Conservation (phyloP, 2,888 invertebrate genomes). For the Pilophorus perplexus region DNA sequence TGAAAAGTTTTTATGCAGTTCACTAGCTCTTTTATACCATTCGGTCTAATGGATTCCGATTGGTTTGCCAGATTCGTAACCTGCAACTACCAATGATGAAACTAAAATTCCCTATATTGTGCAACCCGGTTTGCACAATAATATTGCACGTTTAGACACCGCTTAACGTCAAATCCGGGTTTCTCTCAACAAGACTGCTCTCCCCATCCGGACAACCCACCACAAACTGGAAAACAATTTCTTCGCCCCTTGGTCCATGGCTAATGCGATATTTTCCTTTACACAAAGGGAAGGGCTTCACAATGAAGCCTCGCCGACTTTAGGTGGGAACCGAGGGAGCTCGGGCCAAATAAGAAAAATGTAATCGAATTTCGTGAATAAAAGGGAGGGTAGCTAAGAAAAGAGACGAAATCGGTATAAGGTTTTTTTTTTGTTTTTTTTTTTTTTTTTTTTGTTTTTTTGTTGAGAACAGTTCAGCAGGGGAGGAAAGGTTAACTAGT, state of each 20-base stretch:
- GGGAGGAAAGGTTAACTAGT: constrained; percentile 15
- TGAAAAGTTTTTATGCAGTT: no score
- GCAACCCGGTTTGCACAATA: no score
- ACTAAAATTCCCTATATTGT: no score
- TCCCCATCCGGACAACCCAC: no score
- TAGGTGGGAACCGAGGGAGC: neutral
- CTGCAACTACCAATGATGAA: no score
- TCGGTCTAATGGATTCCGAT: no score
- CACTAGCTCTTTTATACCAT: no score
- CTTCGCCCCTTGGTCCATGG: constrained; percentile 8
- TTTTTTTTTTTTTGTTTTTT: no score
- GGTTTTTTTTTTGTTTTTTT: no score
- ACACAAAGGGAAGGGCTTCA: neutral
- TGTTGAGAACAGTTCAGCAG: no score
- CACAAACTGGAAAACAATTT: constrained; percentile 20
- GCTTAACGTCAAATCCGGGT: neutral
- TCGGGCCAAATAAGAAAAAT: neutral
- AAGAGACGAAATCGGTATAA: neutral
- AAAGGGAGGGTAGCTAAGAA: neutral
- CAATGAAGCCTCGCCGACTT: neutral
- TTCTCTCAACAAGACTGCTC: neutral
- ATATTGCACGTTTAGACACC: no score
- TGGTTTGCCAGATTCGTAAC: no score
- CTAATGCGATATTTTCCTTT: constrained; percentile 14
- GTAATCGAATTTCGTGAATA: neutral